Conservation (phyloP, 2,888 invertebrate genomes). For the Phalera bucephala region DNA sequence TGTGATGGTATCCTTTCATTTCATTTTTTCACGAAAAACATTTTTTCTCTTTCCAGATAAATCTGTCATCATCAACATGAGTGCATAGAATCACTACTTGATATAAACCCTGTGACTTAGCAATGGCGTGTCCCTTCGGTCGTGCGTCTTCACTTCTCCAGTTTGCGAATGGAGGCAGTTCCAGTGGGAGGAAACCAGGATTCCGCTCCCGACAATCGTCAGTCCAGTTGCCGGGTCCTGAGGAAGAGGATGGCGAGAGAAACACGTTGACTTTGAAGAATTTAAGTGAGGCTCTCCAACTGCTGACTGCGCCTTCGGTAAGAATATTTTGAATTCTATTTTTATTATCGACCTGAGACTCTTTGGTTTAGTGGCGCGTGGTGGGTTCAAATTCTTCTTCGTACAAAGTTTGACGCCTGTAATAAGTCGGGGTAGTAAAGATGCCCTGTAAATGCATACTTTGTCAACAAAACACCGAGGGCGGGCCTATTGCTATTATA, state of each 20-base stretch:
- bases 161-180: slow-evolving; percentile 73
- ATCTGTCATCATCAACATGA: slow-evolving; percentile 1
- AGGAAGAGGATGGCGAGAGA: slow-evolving; percentile 84
- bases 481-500: too few relatives aligned
- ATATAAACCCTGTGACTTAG: slow-evolving; percentile 24
- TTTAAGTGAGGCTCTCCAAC: slow-evolving; percentile 90
- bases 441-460: too few relatives aligned
- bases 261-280: slow-evolving; percentile 90
- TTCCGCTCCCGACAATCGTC: slow-evolving; percentile 85
- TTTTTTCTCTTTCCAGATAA: slow-evolving; percentile 20
- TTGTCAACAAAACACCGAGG: too few relatives aligned
- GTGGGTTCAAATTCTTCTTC: too few relatives aligned
- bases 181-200: slow-evolving; percentile 65
- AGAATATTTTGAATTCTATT: slow-evolving; percentile 53
- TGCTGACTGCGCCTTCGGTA: slow-evolving; percentile 92
- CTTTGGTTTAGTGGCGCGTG: too few relatives aligned
- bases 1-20: too few relatives aligned
- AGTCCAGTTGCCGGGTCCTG: slow-evolving; percentile 84
- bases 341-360: too few relatives aligned
- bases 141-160: slow-evolving; percentile 81
- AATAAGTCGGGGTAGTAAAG: too few relatives aligned
- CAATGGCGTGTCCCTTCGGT: slow-evolving; percentile 83
- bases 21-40: background rate
- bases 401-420: too few relatives aligned
- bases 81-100: too few relatives aligned